Evolutionary conservation across 64 coral and sea anemone species (phyloP).

Genomic region (Hydrozoanthus tunicans): DNA sequence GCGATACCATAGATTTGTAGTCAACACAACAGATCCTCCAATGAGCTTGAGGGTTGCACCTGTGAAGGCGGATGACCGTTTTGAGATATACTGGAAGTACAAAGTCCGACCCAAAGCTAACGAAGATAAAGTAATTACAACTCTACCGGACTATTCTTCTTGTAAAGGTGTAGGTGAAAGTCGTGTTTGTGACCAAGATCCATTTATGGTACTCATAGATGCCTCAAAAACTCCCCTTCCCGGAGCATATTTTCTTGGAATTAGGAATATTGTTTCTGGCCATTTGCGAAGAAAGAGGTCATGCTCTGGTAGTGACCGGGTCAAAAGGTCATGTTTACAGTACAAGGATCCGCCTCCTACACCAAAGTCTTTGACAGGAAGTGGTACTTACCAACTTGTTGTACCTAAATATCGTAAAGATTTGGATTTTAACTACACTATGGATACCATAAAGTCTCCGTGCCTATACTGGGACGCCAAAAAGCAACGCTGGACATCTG

Average conservation of each 20-base stretch:
- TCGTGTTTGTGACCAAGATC: slow-evolving; percentile 27
- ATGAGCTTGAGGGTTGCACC: slow-evolving; percentile 32
- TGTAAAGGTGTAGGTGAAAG: slow-evolving; percentile 19
- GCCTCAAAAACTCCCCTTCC: slow-evolving; percentile 3
- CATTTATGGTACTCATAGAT: slow-evolving; percentile 56
- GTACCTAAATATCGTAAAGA: slow-evolving; percentile 42
- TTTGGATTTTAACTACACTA: slow-evolving; percentile 69
- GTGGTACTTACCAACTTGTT: slow-evolving; percentile 38
- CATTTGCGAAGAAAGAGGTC: slow-evolving; percentile 46
- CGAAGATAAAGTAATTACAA: slow-evolving; percentile 27
- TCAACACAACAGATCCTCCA: slow-evolving; percentile 39
- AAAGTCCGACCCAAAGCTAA: slow-evolving; percentile 29
- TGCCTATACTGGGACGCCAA: slow-evolving; percentile 73
- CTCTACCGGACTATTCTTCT: slow-evolving; percentile 70
- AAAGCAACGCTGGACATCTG: slow-evolving; percentile 51
- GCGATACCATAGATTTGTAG: slow-evolving; percentile 60
- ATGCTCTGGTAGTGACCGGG: slow-evolving; percentile 28
- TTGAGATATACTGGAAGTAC: slow-evolving; percentile 68
- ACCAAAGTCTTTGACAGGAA: neutral
- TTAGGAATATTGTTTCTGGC: slow-evolving; percentile 25
- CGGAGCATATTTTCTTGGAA: slow-evolving; percentile 66
- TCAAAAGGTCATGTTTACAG: slow-evolving; percentile 66
- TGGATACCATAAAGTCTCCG: slow-evolving; percentile 67
- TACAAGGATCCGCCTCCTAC: slow-evolving; percentile 69
- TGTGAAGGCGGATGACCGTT: neutral